Evolutionary conservation across 2,888 invertebrate genomes (phyloP).

Genomic region (Athalia cordata): DNA sequence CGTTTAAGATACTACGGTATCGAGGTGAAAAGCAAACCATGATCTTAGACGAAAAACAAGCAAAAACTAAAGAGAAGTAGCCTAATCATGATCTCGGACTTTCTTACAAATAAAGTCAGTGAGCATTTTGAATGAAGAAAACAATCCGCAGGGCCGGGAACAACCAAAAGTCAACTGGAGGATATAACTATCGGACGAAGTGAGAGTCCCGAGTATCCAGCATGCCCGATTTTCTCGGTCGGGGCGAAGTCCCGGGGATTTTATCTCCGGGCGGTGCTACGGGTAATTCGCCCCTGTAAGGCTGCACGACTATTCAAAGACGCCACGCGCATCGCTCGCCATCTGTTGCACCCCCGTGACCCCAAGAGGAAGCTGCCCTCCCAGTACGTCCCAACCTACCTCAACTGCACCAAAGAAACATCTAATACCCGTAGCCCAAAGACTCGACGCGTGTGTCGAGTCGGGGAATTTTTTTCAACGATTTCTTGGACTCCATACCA

Average conservation of each 20-base stretch:
- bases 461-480: background rate
- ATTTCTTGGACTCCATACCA: background rate
- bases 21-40: too few relatives aligned
- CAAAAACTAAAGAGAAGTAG: too few relatives aligned
- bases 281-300: conserved; percentile 10
- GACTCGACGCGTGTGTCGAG: background rate
- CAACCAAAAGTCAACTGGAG: background rate
- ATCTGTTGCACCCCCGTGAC: conserved; percentile 61
- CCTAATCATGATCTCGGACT: background rate
- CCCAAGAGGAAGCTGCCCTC: conserved; percentile 24
- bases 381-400: conserved; percentile 15
- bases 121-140: conserved; percentile 16
- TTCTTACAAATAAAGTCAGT: background rate
- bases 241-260: background rate
- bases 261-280: conserved; percentile 8
- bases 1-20: too few relatives aligned
- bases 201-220: too few relatives aligned
- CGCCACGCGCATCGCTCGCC: conserved; percentile 61
- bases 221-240: too few relatives aligned
- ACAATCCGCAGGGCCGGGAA: background rate
- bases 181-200: background rate
- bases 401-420: conserved; percentile 24
- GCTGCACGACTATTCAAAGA: background rate
- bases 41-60: too few relatives aligned
- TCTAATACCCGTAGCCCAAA: background rate